Conservation (phyloP, 2,797 vertebrate genomes). For the Clamator glandarius region DNA sequence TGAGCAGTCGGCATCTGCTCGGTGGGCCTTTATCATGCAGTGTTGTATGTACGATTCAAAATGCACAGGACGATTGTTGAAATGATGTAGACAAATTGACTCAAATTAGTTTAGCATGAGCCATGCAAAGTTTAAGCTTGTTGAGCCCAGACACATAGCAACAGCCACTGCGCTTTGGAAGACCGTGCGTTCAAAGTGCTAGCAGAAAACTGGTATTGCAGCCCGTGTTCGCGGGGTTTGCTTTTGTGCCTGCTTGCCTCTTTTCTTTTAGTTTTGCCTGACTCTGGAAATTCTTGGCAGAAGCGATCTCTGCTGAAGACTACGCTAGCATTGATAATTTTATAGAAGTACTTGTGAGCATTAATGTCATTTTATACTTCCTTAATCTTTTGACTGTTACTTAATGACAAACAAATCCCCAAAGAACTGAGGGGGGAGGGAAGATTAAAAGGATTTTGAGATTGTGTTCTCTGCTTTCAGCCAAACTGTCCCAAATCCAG, state of each 20-base stretch:
- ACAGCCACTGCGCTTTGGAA: conserved; percentile 52
- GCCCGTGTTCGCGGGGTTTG: accelerated
- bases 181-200: not conserved
- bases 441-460: conserved; percentile 85
- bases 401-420: conserved; percentile 85
- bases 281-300: conserved; percentile 3
- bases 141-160: conserved; percentile 79
- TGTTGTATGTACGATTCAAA: conserved; percentile 75
- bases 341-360: conserved; percentile 52
- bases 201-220: not conserved
- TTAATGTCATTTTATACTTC: conserved; percentile 71
- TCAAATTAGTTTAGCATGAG: conserved; percentile 85
- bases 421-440: conserved; percentile 69
- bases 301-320: conserved; percentile 20
- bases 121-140: conserved; percentile 80
- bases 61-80: conserved; percentile 78
- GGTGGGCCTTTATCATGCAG: conserved; percentile 76
- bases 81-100: conserved; percentile 87
- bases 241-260: conserved; percentile 1
- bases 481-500: conserved; percentile 77
- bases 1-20: conserved; percentile 80
- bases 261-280: not conserved
- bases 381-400: conserved; percentile 75
- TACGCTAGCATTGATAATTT: conserved; percentile 47
- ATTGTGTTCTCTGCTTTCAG: conserved; percentile 79